These are phyloP conservation scores for Sebastes minor DNA, from an alignment of 2,797 vertebrate genomes.

Conservation along the genomic window DNA sequence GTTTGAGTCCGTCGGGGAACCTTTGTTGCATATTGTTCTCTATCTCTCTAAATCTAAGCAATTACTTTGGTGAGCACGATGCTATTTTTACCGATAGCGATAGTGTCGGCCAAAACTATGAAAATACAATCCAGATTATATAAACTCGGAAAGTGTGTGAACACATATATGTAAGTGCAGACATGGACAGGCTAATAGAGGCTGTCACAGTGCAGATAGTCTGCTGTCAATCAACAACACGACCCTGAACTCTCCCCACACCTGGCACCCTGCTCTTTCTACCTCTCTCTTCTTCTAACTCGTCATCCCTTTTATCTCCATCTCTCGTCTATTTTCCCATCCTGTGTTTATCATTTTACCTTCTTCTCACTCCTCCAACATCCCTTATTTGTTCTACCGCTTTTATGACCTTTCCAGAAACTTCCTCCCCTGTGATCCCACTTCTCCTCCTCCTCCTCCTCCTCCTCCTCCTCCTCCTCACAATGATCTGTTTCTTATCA, in stretches of 20 bases:
- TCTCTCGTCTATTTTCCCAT: neutral
- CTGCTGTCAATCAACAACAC: conserved; percentile 42
- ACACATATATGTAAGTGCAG: neutral
- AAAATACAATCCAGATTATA: neutral
- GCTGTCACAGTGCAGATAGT: conserved; percentile 23
- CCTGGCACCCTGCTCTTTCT: neutral
- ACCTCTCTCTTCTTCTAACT: neutral
- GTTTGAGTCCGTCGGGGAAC: neutral
- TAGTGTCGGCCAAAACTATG: neutral
- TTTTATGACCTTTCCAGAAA: conserved; percentile 67
- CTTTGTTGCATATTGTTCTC: neutral
- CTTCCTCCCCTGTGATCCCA: conserved; percentile 35
- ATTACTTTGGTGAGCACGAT: neutral
- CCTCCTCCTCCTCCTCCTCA: conserved; percentile 25
- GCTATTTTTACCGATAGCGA: too few relatives aligned
- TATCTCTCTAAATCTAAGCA: neutral
- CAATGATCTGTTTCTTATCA: conserved; percentile 38
- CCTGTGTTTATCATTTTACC: conserved; percentile 3
- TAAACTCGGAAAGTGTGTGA: neutral
- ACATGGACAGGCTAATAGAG: neutral
- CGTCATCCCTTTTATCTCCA: neutral
- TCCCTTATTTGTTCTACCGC: conserved; percentile 43
- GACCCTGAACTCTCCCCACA: conserved; percentile 8
- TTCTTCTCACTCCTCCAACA: conserved; percentile 16
- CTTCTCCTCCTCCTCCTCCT: neutral